Conservation (phyloP, 2,888 invertebrate genomes). For the Deroplatys truncata region DNA sequence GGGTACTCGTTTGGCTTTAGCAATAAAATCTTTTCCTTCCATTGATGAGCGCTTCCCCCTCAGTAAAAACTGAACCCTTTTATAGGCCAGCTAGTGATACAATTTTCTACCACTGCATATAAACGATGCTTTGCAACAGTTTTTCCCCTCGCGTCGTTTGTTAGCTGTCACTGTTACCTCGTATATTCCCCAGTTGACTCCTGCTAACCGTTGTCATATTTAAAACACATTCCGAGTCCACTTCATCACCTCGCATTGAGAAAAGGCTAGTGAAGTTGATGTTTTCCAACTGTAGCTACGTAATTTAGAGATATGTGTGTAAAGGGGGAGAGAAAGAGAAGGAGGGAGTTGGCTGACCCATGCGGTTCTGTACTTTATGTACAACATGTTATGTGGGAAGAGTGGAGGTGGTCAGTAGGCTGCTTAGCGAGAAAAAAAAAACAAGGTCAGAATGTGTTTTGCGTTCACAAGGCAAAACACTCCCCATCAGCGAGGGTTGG, state of each 20-base stretch:
- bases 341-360: neutral
- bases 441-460: neutral
- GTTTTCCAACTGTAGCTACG: neutral
- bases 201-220: neutral
- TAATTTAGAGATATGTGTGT: neutral
- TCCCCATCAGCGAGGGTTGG: no score
- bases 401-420: neutral
- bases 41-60: no score
- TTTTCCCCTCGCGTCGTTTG: neutral
- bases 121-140: neutral
- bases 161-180: neutral
- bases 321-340: neutral
- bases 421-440: neutral
- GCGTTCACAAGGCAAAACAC: neutral
- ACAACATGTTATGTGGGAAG: neutral
- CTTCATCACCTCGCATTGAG: neutral
- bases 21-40: no score
- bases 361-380: neutral
- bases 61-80: no score
- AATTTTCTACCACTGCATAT: neutral
- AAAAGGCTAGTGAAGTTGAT: neutral
- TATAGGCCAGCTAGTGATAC: no score
- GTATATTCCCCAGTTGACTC: neutral
- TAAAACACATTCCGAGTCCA: neutral
- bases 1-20: no score